These are phyloP conservation scores for Myotis lucifugus DNA, from an alignment of 2,113 vertebrate species.

Conservation along the genomic window DNA sequence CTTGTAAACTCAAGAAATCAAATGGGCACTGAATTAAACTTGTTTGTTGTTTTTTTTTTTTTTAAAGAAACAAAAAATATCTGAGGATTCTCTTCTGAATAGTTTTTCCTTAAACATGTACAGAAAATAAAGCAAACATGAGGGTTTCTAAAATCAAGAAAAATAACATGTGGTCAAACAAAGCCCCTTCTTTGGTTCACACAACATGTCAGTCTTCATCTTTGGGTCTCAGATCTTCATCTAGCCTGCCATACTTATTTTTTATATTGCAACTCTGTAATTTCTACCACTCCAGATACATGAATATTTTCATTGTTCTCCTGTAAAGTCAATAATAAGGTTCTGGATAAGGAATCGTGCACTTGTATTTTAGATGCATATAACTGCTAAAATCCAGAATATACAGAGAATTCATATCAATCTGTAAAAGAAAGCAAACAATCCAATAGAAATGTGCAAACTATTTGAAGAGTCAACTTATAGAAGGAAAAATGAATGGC, in stretches of 20 bases:
- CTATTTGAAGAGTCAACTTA: not conserved
- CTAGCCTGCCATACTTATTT: not conserved
- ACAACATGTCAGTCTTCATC: not conserved
- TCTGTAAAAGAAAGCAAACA: not conserved
- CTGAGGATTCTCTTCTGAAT: not conserved
- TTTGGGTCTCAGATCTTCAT: not conserved
- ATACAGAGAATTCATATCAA: not conserved
- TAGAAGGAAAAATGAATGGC: not conserved
- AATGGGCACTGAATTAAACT: constrained; percentile 14
- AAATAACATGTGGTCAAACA: not conserved
- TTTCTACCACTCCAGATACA: not conserved
- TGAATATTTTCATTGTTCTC: not conserved
- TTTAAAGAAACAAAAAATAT: not conserved
- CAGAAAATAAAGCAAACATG: constrained; percentile 4
- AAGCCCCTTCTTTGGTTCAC: not conserved
- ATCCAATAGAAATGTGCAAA: not conserved
- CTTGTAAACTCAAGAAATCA: constrained; percentile 16
- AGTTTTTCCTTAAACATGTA: not conserved
- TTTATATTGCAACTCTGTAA: not conserved
- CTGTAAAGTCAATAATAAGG: not conserved
- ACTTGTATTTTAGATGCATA: not conserved
- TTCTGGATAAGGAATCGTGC: not conserved
- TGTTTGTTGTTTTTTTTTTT: not conserved
- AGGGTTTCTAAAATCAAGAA: not conserved
- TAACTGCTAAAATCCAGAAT: not conserved